Percentiles rank a stretch among this genome's conserved stretches.
These are phyloP conservation scores for Heteromurus nitidus DNA, from an alignment of 2,888 invertebrate genomes.

Conservation along the genomic window DNA sequence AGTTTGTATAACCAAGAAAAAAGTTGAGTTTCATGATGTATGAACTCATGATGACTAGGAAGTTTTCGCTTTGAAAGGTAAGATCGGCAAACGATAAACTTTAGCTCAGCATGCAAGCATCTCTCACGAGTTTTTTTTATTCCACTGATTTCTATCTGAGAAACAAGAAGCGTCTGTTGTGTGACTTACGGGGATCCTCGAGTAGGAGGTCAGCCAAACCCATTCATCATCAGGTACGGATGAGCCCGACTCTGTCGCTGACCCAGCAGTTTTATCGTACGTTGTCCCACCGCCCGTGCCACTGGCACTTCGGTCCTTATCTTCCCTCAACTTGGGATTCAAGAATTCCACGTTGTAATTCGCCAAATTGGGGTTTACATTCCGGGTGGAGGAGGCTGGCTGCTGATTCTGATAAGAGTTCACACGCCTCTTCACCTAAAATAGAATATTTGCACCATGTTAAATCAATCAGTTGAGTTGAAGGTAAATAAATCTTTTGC, in stretches of 20 bases:
- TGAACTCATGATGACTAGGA: conserved; percentile 24
- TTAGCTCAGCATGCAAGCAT: conserved; percentile 2
- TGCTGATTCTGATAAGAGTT: conserved; percentile 50
- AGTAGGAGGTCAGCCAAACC: conserved; percentile 89
- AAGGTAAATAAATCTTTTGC: not conserved
- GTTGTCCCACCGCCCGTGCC: conserved; percentile 19
- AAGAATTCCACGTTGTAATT: conserved; percentile 71
- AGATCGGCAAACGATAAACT: conserved; percentile 23
- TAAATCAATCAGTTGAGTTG: not conserved
- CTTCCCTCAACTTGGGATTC: conserved; percentile 61
- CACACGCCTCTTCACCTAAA: conserved; percentile 67
- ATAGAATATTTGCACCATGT: not conserved
- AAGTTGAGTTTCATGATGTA: not conserved
- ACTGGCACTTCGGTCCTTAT: conserved; percentile 52
- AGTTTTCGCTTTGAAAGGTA: not conserved
- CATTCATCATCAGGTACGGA: conserved; percentile 62
- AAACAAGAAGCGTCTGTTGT: conserved; percentile 20
- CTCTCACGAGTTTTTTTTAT: not conserved
- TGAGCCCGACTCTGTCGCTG: conserved; percentile 51
- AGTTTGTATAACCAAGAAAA: not conserved
- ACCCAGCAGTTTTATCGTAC: conserved; percentile 41
- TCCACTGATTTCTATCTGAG: not conserved
- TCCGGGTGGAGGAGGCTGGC: conserved; percentile 24
- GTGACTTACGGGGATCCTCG: conserved; percentile 86
- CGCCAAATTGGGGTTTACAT: conserved; percentile 58